These are phyloP conservation scores for Neelides folsomi DNA, from an alignment of 2,888 invertebrate species.

Conservation along the genomic window DNA sequence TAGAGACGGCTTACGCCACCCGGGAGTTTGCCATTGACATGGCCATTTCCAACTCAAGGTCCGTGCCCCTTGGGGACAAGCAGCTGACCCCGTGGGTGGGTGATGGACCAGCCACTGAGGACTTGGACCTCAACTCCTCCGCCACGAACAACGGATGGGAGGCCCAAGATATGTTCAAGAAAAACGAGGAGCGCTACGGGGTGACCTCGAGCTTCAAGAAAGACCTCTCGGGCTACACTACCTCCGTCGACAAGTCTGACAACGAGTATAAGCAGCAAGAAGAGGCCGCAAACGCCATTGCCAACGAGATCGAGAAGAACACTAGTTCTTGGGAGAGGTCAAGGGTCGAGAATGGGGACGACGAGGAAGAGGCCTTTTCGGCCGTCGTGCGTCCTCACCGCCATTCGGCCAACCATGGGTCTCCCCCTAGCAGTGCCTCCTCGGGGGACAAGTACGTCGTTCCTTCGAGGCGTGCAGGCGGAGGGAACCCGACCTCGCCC, in stretches of 20 bases:
- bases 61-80: slow-evolving; percentile 53
- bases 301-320: slow-evolving; percentile 81
- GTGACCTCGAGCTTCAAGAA: slow-evolving; percentile 87
- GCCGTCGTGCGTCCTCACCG: slow-evolving; percentile 57
- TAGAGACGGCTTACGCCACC: slow-evolving; percentile 27
- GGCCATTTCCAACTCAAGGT: slow-evolving; percentile 67
- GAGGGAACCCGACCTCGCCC: slow-evolving; percentile 34
- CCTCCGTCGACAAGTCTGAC: slow-evolving; percentile 69
- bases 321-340: slow-evolving; percentile 65
- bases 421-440: slow-evolving; percentile 11
- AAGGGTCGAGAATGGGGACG: slow-evolving; percentile 79
- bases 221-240: slow-evolving; percentile 79
- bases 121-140: too few relatives aligned
- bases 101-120: slow-evolving; percentile 5
- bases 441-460: slow-evolving; percentile 7
- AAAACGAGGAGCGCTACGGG: slow-evolving; percentile 81
- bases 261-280: slow-evolving; percentile 67
- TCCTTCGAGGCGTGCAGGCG: slow-evolving; percentile 26
- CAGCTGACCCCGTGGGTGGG: slow-evolving; percentile 83
- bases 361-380: slow-evolving; percentile 69
- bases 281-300: slow-evolving; percentile 76
- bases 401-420: slow-evolving; percentile 22
- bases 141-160: slow-evolving; percentile 74
- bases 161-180: slow-evolving; percentile 89
- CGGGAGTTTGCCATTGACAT: slow-evolving; percentile 51